A percentile compares a stretch with the other conserved stretches of the same genome.
Conservation (phyloP, 1,140 invertebrate genomes). For the Berghia stephanieae region DNA sequence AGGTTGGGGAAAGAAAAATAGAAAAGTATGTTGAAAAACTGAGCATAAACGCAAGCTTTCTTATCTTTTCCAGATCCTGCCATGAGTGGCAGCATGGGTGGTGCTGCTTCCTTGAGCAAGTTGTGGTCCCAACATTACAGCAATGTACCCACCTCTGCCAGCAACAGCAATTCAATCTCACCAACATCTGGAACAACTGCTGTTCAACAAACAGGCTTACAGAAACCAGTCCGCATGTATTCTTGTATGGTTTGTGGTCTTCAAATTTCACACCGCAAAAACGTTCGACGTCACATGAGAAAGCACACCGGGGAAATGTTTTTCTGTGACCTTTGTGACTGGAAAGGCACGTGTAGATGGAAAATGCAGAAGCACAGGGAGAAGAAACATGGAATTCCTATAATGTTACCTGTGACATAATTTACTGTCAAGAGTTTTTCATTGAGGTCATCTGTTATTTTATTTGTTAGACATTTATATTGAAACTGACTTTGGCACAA, state of each 20-base stretch:
- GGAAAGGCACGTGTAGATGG: constrained; percentile 24
- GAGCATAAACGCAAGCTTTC: constrained; percentile 36
- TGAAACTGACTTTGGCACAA: too few species aligned
- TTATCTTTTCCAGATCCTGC: constrained; percentile 33
- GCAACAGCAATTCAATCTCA: too few species aligned
- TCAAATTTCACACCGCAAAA: constrained; percentile 25
- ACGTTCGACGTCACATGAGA: constrained; percentile 30
- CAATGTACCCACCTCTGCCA: constrained; percentile 13
- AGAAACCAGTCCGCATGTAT: constrained; percentile 18
- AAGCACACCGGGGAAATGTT: constrained; percentile 37
- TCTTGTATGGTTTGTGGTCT: constrained; percentile 24
- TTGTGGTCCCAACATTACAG: constrained; percentile 24
- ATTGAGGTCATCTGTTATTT: too few species aligned
- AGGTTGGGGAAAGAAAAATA: too few species aligned
- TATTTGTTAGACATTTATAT: too few species aligned
- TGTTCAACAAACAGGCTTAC: too few species aligned
- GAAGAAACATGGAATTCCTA: constrained; percentile 24
- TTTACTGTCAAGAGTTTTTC: too few species aligned
- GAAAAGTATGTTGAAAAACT: too few species aligned
- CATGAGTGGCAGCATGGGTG: constrained; percentile 18
- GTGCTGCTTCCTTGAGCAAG: too few species aligned
- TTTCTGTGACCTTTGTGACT: constrained; percentile 31
- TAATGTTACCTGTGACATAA: too few species aligned
- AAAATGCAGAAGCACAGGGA: constrained; percentile 32
- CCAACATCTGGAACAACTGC: too few species aligned